phyloP scores from a whole-genome alignment of 2,888 invertebrate species.

The Trissoscelio sp. region DNA sequence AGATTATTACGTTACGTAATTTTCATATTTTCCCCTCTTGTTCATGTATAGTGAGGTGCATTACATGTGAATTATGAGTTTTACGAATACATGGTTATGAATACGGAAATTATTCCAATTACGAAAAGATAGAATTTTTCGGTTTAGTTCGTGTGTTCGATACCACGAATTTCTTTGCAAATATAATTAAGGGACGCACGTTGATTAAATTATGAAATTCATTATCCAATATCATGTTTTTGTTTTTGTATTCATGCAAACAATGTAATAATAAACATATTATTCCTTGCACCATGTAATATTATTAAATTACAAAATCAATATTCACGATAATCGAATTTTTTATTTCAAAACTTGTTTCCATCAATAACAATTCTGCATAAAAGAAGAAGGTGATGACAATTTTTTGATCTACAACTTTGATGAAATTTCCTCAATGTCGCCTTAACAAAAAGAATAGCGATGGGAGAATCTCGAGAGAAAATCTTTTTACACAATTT shows the following conservation, averaged over 20 bases:
- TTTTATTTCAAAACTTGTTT: no score
- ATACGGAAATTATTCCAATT: slow-evolving; percentile 6
- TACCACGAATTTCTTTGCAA: background rate
- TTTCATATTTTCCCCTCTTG: no score
- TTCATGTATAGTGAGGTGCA: no score
- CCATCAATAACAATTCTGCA: no score
- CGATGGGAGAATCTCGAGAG: background rate
- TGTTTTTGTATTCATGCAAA: background rate
- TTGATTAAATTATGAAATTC: slow-evolving; percentile 20
- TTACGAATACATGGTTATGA: background rate
- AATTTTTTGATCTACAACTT: background rate
- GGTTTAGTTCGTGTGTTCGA: background rate
- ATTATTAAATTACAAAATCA: background rate
- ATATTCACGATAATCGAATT: background rate
- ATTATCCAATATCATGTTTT: background rate
- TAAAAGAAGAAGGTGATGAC: background rate
- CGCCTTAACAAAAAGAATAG: background rate
- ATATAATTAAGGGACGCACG: background rate
- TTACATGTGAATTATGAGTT: background rate
- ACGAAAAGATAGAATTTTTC: background rate
- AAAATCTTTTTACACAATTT: slow-evolving; percentile 26
- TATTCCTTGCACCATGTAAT: background rate
- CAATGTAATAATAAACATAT: background rate
- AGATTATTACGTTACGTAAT: no score
- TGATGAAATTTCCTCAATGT: background rate